Conservation (phyloP, 2,888 invertebrate genomes). For the Orthonevra nobilis region DNA sequence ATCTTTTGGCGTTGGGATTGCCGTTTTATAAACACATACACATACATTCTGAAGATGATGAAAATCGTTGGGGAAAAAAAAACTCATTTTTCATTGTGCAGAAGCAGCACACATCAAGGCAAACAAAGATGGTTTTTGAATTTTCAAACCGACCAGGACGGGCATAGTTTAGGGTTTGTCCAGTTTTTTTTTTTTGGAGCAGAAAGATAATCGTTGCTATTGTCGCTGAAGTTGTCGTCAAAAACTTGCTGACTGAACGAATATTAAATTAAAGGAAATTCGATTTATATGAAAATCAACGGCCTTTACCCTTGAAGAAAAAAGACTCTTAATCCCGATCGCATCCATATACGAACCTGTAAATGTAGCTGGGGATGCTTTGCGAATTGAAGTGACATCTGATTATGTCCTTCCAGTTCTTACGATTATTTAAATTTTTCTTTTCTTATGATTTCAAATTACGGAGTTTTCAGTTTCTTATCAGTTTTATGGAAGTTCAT, state of each 20-base stretch:
- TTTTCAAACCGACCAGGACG: conserved; percentile 10
- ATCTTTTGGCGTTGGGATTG: conserved; percentile 36
- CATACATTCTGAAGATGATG: conserved; percentile 51
- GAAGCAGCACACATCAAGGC: conserved; percentile 42
- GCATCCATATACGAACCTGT: neutral
- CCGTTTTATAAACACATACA: too few species aligned
- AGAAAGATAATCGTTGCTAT: conserved; percentile 41
- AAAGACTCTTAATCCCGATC: neutral
- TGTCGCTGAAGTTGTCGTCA: conserved; percentile 31
- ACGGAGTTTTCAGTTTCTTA: neutral
- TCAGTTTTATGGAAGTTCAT: neutral
- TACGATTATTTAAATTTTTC: conserved; percentile 22
- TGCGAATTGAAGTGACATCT: conserved; percentile 14
- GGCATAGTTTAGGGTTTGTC: neutral
- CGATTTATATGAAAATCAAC: conserved; percentile 74
- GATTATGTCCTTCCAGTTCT: conserved; percentile 27
- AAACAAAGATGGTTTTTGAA: conserved; percentile 30
- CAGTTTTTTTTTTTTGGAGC: neutral
- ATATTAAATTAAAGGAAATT: conserved; percentile 75
- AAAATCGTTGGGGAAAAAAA: conserved; percentile 49
- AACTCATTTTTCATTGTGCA: conserved; percentile 64
- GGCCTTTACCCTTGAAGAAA: too few species aligned
- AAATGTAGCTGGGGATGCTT: neutral
- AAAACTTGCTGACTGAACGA: conserved; percentile 59
- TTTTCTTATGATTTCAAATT: conserved; percentile 20